Percentiles rank a stretch among this genome's conserved stretches.
Conservation (phyloP, 2,888 invertebrate species). For the Gymnoscelis rufifasciata region DNA sequence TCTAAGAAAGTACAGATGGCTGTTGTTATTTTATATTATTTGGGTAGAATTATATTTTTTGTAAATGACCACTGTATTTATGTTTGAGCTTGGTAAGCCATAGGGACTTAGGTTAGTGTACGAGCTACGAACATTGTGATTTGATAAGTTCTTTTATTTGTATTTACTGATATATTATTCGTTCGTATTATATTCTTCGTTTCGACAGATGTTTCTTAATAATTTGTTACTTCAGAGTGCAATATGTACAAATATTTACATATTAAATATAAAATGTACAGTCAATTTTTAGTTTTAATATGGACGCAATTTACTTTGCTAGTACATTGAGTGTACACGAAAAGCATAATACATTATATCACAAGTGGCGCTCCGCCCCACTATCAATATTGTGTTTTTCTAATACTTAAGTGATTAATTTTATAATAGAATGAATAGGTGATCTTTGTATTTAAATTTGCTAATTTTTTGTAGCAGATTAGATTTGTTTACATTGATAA, state of each 20-base stretch:
- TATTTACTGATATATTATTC: constrained; percentile 61
- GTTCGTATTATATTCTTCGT: constrained; percentile 68
- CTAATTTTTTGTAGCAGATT: constrained; percentile 79
- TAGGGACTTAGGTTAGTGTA: constrained; percentile 73
- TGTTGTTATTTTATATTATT: constrained; percentile 80
- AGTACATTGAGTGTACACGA: constrained; percentile 72
- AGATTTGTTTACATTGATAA: constrained; percentile 75
- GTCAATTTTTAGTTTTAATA: constrained; percentile 77
- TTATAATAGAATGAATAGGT: constrained; percentile 74
- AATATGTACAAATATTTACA: constrained; percentile 86
- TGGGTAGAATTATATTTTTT: constrained; percentile 79
- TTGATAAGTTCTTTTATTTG: constrained; percentile 63
- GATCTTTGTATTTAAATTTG: constrained; percentile 78
- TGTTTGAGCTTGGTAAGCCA: constrained; percentile 76
- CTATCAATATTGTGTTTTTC: constrained; percentile 69
- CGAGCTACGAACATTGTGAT: constrained; percentile 77
- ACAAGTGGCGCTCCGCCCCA: constrained; percentile 56
- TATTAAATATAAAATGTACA: constrained; percentile 76
- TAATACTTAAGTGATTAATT: constrained; percentile 76
- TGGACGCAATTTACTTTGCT: constrained; percentile 73
- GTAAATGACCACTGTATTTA: constrained; percentile 79
- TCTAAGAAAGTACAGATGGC: constrained; percentile 79
- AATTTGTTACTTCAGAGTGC: constrained; percentile 82
- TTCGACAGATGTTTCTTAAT: constrained; percentile 70
- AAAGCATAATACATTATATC: constrained; percentile 72